Percentiles rank a stretch among this genome's conserved stretches.
These are phyloP conservation scores for Peromyscus aztecus DNA, from an alignment of 2,797 vertebrate genomes.

Conservation along the genomic window DNA sequence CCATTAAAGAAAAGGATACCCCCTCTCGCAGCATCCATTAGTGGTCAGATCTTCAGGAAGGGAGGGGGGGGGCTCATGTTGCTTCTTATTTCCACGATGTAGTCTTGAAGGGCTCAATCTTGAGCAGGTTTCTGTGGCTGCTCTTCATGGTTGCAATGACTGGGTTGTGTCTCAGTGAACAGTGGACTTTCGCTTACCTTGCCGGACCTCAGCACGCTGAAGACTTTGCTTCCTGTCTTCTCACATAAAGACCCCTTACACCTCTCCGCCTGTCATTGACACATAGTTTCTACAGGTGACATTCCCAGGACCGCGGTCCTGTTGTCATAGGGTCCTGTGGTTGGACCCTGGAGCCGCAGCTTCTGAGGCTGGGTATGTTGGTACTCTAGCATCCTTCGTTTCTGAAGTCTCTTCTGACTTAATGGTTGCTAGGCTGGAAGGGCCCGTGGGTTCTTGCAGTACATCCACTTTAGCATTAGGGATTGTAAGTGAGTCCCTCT, in stretches of 20 bases:
- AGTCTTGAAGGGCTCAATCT: background rate
- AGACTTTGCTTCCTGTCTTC: background rate
- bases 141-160: background rate
- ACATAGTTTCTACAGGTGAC: background rate
- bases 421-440: background rate
- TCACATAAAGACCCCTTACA: background rate
- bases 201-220: background rate
- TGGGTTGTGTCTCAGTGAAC: background rate
- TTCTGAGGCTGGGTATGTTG: background rate
- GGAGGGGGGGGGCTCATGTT: no score
- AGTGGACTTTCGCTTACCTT: rapidly evolving
- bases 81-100: background rate
- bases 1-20: background rate
- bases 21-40: background rate
- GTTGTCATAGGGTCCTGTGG: background rate
- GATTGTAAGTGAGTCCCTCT: slow-evolving; percentile 25
- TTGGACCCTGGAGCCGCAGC: background rate
- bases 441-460: background rate
- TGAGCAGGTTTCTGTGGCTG: background rate
- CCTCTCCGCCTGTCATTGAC: background rate
- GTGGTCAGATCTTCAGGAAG: background rate
- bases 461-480: background rate
- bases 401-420: background rate
- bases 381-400: background rate
- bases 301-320: background rate